Conservation (phyloP, 2,888 invertebrate species). For the Rhagium mordax region DNA sequence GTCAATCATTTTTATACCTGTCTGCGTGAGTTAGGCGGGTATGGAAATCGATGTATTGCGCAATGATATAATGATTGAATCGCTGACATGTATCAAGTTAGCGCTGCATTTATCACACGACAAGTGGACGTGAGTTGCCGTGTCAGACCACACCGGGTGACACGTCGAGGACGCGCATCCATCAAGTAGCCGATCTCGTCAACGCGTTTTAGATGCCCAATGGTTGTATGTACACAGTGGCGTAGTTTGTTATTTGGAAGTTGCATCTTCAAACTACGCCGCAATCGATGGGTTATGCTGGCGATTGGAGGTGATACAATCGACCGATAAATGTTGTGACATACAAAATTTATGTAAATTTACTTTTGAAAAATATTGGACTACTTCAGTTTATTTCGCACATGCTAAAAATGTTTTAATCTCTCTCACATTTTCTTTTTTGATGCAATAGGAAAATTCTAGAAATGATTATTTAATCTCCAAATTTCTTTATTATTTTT, state of each 20-base stretch:
- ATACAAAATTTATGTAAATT: too few species aligned
- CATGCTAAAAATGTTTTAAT: too few species aligned
- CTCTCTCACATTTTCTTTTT: too few species aligned
- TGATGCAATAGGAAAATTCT: too few species aligned
- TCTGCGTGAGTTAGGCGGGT: not conserved
- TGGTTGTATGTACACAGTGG: not conserved
- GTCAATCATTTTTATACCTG: not conserved
- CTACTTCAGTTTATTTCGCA: too few species aligned
- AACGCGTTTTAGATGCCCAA: conserved; percentile 10
- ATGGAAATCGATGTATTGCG: conserved; percentile 8
- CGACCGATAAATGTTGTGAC: too few species aligned
- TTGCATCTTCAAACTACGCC: too few species aligned
- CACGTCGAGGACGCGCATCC: conserved; percentile 40
- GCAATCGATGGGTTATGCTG: too few species aligned
- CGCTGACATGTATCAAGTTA: conserved; percentile 51
- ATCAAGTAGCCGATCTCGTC: conserved; percentile 32
- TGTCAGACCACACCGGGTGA: conserved; percentile 28
- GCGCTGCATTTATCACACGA: conserved; percentile 48
- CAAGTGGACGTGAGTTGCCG: conserved; percentile 40
- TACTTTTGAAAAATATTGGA: too few species aligned
- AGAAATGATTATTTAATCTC: too few species aligned
- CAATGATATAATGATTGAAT: conserved; percentile 36
- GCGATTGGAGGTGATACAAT: too few species aligned
- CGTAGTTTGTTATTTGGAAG: not conserved
- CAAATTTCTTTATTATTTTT: too few species aligned